Conservation (phyloP, 2,888 invertebrate genomes). For the Polymixis flavicincta region DNA sequence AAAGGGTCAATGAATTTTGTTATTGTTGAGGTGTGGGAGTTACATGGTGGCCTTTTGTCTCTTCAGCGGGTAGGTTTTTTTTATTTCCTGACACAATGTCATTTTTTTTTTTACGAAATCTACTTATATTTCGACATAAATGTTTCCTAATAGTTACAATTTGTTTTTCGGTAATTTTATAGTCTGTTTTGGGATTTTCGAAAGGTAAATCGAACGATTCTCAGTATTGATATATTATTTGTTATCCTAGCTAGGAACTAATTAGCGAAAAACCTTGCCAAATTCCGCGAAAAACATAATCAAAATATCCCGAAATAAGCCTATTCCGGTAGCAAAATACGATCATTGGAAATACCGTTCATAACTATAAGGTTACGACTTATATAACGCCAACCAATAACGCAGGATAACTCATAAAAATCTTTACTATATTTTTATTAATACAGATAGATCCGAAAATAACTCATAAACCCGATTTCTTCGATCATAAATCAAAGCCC, state of each 20-base stretch:
- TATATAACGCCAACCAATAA: conserved; percentile 34
- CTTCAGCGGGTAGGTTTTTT: not conserved
- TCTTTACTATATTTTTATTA: conserved; percentile 52
- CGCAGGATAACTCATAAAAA: conserved; percentile 39
- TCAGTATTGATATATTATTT: no score
- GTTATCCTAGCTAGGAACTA: not conserved
- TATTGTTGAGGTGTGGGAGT: conserved; percentile 21
- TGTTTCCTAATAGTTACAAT: not conserved
- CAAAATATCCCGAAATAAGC: not conserved
- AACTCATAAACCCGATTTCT: conserved; percentile 60
- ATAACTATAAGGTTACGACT: conserved; percentile 23
- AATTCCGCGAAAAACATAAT: conserved; percentile 2
- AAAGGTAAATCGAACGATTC: not conserved
- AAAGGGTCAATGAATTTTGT: conserved; percentile 54
- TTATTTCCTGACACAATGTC: not conserved
- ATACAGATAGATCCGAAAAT: conserved; percentile 51
- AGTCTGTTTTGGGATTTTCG: not conserved
- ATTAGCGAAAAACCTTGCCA: not conserved
- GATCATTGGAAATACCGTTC: conserved; percentile 18
- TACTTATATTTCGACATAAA: not conserved
- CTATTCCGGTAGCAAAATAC: conserved; percentile 13
- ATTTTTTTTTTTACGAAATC: not conserved
- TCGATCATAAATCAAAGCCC: conserved; percentile 61
- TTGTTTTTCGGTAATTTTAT: not conserved
- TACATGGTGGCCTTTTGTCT: not conserved